Conservation (phyloP, 2,888 invertebrate species). For the Conchocele bisecta region DNA sequence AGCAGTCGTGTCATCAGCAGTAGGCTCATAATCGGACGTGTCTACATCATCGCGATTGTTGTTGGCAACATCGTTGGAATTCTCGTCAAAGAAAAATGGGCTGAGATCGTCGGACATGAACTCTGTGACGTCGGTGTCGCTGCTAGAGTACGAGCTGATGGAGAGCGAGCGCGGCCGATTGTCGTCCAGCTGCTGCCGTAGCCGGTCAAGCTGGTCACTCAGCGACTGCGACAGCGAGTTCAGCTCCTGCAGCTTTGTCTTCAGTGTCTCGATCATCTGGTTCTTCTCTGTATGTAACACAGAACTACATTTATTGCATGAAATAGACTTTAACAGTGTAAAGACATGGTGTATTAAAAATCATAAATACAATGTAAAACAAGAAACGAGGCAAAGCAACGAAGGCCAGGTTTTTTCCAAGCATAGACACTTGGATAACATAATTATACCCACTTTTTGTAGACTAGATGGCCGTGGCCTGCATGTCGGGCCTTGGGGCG, state of each 20-base stretch:
- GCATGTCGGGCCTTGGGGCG: too few species aligned
- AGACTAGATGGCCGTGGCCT: too few species aligned
- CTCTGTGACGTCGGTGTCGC: slow-evolving; percentile 40
- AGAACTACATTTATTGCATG: too few species aligned
- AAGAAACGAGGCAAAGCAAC: too few species aligned
- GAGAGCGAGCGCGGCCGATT: slow-evolving; percentile 18
- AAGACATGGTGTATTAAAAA: too few species aligned
- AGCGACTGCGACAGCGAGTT: slow-evolving; percentile 61
- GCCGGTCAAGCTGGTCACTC: slow-evolving; percentile 63
- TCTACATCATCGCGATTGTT: background rate
- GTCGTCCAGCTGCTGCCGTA: slow-evolving; percentile 55
- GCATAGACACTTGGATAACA: too few species aligned
- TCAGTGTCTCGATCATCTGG: slow-evolving; percentile 61
- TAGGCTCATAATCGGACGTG: background rate
- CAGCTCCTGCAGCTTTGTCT: slow-evolving; percentile 63
- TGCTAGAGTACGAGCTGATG: slow-evolving; percentile 21
- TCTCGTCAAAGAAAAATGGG: slow-evolving; percentile 29
- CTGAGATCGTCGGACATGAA: slow-evolving; percentile 48
- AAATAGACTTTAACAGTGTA: too few species aligned
- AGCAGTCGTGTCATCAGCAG: background rate
- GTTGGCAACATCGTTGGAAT: slow-evolving; percentile 20
- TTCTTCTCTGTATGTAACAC: slow-evolving; percentile 69
- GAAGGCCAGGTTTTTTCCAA: too few species aligned
- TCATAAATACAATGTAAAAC: too few species aligned
- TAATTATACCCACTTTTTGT: too few species aligned